Percentiles rank a stretch among this genome's conserved stretches.
Evolutionary conservation across 2,113 vertebrate genomes (phyloP).

Genomic region (Lanius ludovicianus): DNA sequence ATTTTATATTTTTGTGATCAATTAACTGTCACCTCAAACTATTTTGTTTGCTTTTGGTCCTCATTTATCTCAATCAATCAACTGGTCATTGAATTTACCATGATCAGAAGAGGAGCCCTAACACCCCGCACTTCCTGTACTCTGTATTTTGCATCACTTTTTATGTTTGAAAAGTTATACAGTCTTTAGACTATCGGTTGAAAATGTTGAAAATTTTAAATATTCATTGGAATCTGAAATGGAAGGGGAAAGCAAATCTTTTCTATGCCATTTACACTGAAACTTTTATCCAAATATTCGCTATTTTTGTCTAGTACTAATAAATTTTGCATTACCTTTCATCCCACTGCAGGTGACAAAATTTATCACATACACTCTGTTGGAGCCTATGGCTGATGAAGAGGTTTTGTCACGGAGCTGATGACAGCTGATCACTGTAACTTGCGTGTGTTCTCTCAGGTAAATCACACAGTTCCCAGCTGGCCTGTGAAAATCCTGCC

Average conservation of each 20-base stretch:
- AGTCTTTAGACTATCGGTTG: not conserved
- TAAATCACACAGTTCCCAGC: not conserved
- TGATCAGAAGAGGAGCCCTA: not conserved
- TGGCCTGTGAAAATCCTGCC: not conserved
- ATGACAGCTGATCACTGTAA: not conserved
- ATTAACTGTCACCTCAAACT: not conserved
- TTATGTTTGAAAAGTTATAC: not conserved
- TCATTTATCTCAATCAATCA: not conserved
- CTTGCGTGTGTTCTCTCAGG: not conserved
- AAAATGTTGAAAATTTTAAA: not conserved
- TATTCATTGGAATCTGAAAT: not conserved
- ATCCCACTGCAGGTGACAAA: not conserved
- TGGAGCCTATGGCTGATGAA: not conserved
- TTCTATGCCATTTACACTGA: not conserved
- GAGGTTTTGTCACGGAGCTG: not conserved
- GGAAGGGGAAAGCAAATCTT: not conserved
- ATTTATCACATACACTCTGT: not conserved
- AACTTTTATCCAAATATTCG: not conserved
- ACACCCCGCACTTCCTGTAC: not conserved
- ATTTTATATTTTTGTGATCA: not conserved
- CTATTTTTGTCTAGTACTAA: not conserved
- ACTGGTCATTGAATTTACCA: not conserved
- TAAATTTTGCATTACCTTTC: constrained; percentile 18
- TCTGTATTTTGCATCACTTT: not conserved
- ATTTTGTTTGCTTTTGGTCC: not conserved